Evolutionary conservation across 2,888 invertebrate species (phyloP), one percentile per base, ranked within the genome.

Genomic region (Limnephilus auricula): DNA sequence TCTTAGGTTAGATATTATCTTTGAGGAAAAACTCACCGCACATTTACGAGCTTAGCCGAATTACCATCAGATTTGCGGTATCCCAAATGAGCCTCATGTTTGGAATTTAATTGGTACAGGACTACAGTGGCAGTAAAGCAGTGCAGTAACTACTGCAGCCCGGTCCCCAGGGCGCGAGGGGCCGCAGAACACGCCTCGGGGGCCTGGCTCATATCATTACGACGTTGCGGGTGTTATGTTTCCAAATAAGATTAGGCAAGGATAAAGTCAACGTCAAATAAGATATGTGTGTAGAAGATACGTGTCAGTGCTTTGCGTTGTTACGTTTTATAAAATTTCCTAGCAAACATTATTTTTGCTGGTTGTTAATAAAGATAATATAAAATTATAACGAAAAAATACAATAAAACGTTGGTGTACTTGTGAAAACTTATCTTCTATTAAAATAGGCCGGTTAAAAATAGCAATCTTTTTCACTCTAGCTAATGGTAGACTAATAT

Each of bases 21-120:
- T 45, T 13, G 45, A 45, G 12, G 13, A 12, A 45, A 45, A 45
- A 45, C 45, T 45, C 45, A 45, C 45, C 45, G 0, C 45, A 45
- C 45, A 45, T 45, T 45, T 4, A 2, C 25, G 25, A 65, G 25
- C 65, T 25, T 25, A n/a, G n/a, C 25, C 25, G n/a, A 65, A 50
- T 3, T n/a, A 6, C 25, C 65, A 65, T 65, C 25, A 65, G 65
- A n/a, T 65, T 9, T 65, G 25, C n/a, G 65, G 65, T 25, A 9
- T 65, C 65, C 50, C 65, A 65, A 65, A 90, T 90, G 37, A 90
- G n/a, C 45, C n/a, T 2, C 84, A 37, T 37, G 84, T 32, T 85
- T 78, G 85, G 45, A 18, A 84, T 84, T 84, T 32, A 78, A 78
- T 85, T 85, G 50, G 31, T 87, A 31, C 40, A 40, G 40, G 40